A percentile compares a stretch with the other conserved stretches of the same genome.
Evolutionary conservation across 1,140 invertebrate species (phyloP).

Genomic region (Diachasma alloeum): DNA sequence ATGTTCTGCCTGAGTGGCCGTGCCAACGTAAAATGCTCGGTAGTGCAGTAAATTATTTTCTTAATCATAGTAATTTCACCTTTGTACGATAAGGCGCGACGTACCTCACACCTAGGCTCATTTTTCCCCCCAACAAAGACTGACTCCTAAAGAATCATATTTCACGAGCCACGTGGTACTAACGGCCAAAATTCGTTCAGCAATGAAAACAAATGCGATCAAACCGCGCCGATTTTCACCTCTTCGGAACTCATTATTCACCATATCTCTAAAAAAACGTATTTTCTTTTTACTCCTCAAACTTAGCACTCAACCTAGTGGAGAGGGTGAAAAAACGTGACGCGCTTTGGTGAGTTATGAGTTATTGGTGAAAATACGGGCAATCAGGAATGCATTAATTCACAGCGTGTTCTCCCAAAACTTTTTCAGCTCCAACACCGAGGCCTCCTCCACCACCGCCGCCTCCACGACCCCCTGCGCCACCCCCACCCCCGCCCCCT

Average conservation of each 20-base stretch:
- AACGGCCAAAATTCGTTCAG: not conserved
- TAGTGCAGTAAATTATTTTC: not conserved
- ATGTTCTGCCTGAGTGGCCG: not conserved
- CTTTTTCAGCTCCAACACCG: slow-evolving; percentile 17
- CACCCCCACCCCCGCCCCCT: slow-evolving; percentile 4
- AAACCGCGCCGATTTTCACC: not conserved
- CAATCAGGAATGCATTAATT: not conserved
- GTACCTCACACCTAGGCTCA: not conserved
- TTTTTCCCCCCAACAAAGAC: not conserved
- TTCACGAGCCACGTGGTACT: not conserved
- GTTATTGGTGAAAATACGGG: slow-evolving; percentile 5
- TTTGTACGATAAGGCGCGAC: not conserved
- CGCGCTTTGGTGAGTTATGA: slow-evolving; percentile 7
- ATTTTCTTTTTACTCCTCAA: not conserved
- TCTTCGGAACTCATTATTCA: not conserved
- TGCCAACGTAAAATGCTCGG: not conserved
- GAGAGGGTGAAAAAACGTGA: slow-evolving; percentile 9
- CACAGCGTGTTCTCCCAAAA: not conserved
- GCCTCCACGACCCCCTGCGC: not conserved
- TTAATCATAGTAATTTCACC: not conserved
- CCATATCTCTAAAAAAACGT: not conserved
- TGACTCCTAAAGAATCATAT: not conserved
- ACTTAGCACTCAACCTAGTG: not conserved
- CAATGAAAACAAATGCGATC: not conserved
- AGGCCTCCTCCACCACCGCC: slow-evolving; percentile 5